Percentiles rank a stretch among this genome's conserved stretches.
phyloP scores from a whole-genome alignment of 1,140 invertebrate species.

The Microplitis mediator region DNA sequence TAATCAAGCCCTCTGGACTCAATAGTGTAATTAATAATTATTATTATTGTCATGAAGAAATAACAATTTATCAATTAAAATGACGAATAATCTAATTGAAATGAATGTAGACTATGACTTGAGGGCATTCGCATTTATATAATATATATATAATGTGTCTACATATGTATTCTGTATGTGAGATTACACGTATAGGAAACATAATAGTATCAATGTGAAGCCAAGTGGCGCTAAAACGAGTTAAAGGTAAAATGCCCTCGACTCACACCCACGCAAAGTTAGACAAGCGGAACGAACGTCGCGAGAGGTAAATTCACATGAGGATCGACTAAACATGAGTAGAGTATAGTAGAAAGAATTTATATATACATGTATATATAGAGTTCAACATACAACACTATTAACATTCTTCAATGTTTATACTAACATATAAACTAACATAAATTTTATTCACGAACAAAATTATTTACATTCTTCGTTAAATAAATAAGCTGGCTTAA shows the following conservation, averaged over 20 bases:
- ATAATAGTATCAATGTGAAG: background rate
- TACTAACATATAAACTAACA: too few species aligned
- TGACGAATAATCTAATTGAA: conserved; percentile 6
- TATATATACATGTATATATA: too few species aligned
- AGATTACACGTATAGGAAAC: background rate
- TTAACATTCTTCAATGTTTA: too few species aligned
- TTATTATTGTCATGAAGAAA: background rate
- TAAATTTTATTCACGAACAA: background rate
- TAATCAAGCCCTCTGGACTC: too few species aligned
- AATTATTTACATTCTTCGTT: conserved; percentile 57
- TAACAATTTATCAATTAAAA: background rate
- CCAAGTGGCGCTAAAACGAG: conserved; percentile 8
- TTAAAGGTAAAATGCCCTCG: conserved; percentile 4
- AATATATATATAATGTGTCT: conserved; percentile 6
- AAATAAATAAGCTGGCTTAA: conserved; percentile 37
- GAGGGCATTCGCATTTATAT: conserved; percentile 10
- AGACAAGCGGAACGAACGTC: conserved; percentile 19
- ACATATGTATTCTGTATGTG: background rate
- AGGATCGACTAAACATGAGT: background rate
- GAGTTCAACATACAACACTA: too few species aligned
- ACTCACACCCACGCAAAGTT: conserved; percentile 13
- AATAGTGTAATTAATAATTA: background rate
- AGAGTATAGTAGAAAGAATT: background rate
- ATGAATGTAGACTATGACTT: conserved; percentile 14
- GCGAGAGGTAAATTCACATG: conserved; percentile 10